phyloP scores from a whole-genome alignment of 1,140 invertebrate species.

The Agrypnia vestita region DNA sequence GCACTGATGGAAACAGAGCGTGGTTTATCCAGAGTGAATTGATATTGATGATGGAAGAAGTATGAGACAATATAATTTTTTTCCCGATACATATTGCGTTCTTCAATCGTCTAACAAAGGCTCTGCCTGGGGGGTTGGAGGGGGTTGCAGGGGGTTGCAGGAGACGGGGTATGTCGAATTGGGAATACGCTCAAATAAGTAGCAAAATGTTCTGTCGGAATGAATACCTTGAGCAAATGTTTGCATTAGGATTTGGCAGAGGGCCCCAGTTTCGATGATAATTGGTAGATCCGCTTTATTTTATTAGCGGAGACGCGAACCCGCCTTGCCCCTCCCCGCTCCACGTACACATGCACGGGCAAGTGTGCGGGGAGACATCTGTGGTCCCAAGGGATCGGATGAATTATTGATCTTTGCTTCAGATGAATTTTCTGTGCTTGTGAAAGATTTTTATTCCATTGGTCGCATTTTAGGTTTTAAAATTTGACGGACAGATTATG shows the following conservation, averaged over 20 bases:
- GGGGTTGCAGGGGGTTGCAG: not conserved
- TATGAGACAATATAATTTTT: too few species aligned
- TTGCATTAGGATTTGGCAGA: constrained; percentile 18
- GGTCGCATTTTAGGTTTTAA: too few species aligned
- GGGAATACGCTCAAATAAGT: constrained; percentile 34
- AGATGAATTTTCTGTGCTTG: not conserved
- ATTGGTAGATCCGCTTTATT: constrained; percentile 40
- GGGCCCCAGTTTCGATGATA: constrained; percentile 31
- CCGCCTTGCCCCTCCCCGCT: not conserved
- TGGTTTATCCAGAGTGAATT: too few species aligned
- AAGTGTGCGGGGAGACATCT: constrained; percentile 7
- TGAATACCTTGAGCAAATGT: constrained; percentile 37
- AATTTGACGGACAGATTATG: too few species aligned
- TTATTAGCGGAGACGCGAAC: constrained; percentile 33
- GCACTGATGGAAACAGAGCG: too few species aligned
- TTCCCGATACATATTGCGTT: too few species aligned
- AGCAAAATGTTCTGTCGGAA: constrained; percentile 20
- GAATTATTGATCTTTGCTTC: not conserved
- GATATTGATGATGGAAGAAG: too few species aligned
- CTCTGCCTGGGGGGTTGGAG: not conserved
- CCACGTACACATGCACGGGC: not conserved
- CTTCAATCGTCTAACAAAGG: not conserved
- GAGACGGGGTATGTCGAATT: constrained; percentile 1
- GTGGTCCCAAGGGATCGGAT: not conserved
- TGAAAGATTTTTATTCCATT: too few species aligned